Base-by-base conservation (phyloP, 2,113 vertebrate species). In the Pavo muticus region DNA sequence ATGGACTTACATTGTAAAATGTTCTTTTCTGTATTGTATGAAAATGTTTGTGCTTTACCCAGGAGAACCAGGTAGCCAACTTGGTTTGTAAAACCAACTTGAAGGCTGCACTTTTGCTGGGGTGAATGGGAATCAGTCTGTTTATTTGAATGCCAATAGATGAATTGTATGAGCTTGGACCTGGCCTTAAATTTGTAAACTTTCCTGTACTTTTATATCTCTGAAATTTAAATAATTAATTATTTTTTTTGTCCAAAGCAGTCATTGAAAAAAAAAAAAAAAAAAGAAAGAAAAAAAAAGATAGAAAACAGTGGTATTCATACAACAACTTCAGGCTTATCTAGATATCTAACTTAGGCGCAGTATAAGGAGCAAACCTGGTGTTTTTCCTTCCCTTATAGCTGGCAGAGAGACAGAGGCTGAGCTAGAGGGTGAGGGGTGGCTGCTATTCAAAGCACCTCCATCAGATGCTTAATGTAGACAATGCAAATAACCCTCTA, bases 131-230 rank as follows among this genome's bases (percentile, higher is more conserved):
- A 93, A 69, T 59, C 61, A 11, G 72, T 44, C 69, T 90, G 76
- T 94, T 95, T 94, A 87, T 91, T 95, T 88, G 88, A 95, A 88
- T 91, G 83, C 44, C 21, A 35, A n/a, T 78, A 54, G 84, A 88
- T 65, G 54, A 96, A 82, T 78, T 12, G 27, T 48, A 87, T 80
- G 67, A 90, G 83, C 91, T 81, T 88, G 70, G 48, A 86, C 29
- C 61, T 88, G 83, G 60, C 85, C 83, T 82, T 90, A 73, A 68
- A 88, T 97, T 84, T 94, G 79, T 91, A 93, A 91, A 93, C 83
- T 88, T 84, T 57, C 40, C 67, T 92, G 54, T 24, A 10, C 84
- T 84, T 94, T 95, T 85, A 94, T 90, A 85, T 75, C 76, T 76
- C 39, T 81, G n/a, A 54, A 69, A 84, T 95, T 93, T 88, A 88